Conservation (phyloP, 2,113 vertebrate genomes). For the Cryptoleucopteryx plumbea region DNA sequence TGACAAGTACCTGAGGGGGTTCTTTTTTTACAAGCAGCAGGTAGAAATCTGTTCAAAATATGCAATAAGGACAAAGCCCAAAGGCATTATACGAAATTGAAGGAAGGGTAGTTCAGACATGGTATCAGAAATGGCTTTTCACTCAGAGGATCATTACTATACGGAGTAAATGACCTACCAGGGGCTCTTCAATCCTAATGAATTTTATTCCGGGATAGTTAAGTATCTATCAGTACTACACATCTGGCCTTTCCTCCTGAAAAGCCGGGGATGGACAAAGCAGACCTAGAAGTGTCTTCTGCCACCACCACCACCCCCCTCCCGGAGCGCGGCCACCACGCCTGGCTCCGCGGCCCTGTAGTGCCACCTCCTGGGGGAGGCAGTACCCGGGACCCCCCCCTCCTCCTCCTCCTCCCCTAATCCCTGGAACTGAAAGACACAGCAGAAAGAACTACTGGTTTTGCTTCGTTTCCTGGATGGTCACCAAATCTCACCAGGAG, state of each 20-base stretch:
- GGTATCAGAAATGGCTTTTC: neutral
- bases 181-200: neutral
- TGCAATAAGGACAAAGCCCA: constrained; percentile 54
- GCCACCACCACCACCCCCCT: neutral
- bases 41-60: constrained; percentile 42
- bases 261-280: neutral
- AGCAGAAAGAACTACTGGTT: fast-evolving
- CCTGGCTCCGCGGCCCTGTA: constrained; percentile 12
- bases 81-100: constrained; percentile 11
- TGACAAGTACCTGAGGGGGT: constrained; percentile 43
- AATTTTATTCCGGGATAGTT: neutral
- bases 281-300: neutral
- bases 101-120: neutral
- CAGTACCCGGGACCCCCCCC: neutral
- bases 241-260: neutral
- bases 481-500: neutral
- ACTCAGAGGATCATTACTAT: neutral
- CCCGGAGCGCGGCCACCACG: neutral
- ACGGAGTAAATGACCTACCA: neutral
- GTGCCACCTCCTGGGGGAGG: constrained; percentile 56
- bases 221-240: neutral
- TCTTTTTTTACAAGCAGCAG: constrained; percentile 25
- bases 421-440: neutral
- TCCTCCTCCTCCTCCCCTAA: neutral
- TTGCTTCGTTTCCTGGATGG: neutral